Conservation (phyloP, 2,888 invertebrate genomes). For the Griposia aprilina region DNA sequence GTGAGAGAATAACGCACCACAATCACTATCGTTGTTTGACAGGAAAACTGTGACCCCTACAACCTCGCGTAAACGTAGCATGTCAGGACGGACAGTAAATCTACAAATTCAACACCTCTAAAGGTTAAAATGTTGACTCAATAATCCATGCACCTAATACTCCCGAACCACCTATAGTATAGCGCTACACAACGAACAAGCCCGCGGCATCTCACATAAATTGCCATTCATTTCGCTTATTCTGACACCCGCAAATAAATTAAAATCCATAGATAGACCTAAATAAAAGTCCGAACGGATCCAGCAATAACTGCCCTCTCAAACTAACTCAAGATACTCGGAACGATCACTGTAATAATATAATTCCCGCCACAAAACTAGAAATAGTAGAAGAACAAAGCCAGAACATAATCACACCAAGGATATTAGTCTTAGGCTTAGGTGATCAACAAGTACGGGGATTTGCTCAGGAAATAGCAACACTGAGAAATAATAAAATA, state of each 20-base stretch:
- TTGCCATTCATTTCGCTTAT: too few species aligned
- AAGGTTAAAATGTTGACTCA: neutral
- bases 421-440: neutral
- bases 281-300: neutral
- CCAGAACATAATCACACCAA: neutral
- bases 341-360: neutral
- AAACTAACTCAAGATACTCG: neutral
- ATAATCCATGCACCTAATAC: neutral
- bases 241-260: too few species aligned
- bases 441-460: neutral
- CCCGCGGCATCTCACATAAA: neutral
- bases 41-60: too few species aligned
- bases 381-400: neutral
- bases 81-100: too few species aligned
- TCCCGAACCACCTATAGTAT: neutral
- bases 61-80: too few species aligned
- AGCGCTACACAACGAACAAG: neutral
- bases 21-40: neutral
- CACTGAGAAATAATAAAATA: neutral
- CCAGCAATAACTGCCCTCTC: neutral
- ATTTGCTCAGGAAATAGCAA: neutral
- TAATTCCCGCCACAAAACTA: neutral
- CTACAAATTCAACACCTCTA: too few species aligned
- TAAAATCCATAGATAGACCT: too few species aligned
- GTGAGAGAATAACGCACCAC: neutral